A percentile compares a stretch with the other conserved stretches of the same genome.
phyloP scores from a whole-genome alignment of 2,113 vertebrate species.

The Alces alces region DNA sequence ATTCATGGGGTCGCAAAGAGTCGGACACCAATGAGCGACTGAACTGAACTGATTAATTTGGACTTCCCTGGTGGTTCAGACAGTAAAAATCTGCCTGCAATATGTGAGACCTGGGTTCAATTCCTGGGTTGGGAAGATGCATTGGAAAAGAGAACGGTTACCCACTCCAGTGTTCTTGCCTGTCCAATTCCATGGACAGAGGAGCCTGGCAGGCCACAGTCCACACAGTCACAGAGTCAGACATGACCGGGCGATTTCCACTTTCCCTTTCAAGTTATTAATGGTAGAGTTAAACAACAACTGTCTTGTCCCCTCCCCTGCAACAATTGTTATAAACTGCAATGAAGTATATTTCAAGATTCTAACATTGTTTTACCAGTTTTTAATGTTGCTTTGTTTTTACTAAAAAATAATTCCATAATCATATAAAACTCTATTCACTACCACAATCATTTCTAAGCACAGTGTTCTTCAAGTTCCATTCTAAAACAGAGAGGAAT shows the following conservation, averaged over 20 bases:
- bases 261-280: neutral
- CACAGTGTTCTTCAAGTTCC: neutral
- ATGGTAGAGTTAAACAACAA: neutral
- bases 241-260: fast-evolving
- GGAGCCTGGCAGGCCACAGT: neutral
- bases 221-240: neutral
- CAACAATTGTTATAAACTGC: neutral
- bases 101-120: neutral
- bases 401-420: neutral
- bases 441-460: neutral
- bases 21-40: fast-evolving
- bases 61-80: neutral
- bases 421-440: neutral
- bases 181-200: neutral
- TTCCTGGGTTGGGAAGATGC: neutral
- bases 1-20: neutral
- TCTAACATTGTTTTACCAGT: neutral
- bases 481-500: neutral
- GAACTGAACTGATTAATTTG: neutral
- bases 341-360: neutral
- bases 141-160: neutral
- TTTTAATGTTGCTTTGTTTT: neutral
- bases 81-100: fast-evolving
- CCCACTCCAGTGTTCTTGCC: neutral
- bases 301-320: neutral